Conservation (phyloP, 2,113 vertebrate genomes). For the Catagonus wagneri region DNA sequence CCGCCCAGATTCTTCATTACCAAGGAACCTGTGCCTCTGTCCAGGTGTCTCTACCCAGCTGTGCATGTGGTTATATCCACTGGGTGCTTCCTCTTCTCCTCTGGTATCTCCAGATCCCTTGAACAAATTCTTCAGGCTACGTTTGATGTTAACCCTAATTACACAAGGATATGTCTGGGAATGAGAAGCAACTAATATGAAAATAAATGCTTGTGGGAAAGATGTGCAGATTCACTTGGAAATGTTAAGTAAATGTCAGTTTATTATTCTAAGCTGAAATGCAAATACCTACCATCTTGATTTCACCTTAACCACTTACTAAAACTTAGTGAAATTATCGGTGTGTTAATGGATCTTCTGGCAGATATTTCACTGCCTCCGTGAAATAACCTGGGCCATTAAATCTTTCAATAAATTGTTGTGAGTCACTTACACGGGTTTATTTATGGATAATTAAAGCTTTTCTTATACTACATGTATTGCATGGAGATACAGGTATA, state of each 20-base stretch:
- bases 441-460: background rate
- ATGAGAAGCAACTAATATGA: conserved; percentile 40
- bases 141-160: background rate
- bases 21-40: background rate
- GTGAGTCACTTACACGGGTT: background rate
- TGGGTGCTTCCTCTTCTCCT: background rate
- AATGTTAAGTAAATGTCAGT: conserved; percentile 51
- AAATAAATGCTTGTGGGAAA: conserved; percentile 54
- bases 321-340: conserved; percentile 27
- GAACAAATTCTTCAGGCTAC: background rate
- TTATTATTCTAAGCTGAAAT: conserved; percentile 53
- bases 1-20: background rate
- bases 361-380: background rate
- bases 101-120: background rate
- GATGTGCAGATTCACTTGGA: conserved; percentile 48
- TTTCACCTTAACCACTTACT: background rate
- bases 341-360: background rate
- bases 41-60: background rate
- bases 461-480: background rate
- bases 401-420: conserved; percentile 28
- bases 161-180: background rate
- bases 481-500: background rate
- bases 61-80: rapidly evolving
- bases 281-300: conserved; percentile 21
- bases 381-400: background rate